phyloP scores from a whole-genome alignment of 2,888 invertebrate species.

The Parapristionchus giblindavisi region DNA sequence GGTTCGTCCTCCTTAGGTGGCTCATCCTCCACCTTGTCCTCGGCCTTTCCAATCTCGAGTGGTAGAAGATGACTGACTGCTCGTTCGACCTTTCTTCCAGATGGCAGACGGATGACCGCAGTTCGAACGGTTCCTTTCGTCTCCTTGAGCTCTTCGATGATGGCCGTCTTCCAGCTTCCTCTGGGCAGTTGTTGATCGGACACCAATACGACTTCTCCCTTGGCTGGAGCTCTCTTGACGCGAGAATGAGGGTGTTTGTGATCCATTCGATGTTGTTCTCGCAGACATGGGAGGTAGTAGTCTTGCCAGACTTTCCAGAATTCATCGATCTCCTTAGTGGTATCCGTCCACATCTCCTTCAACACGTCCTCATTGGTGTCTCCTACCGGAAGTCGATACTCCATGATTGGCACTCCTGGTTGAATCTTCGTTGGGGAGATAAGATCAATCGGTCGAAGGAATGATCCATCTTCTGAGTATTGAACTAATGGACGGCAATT shows the following conservation, averaged over 20 bases:
- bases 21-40: neutral
- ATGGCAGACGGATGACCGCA: neutral
- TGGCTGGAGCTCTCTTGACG: neutral
- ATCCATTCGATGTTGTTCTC: neutral
- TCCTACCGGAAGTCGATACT: neutral
- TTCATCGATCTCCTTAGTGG: neutral
- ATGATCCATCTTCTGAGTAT: neutral
- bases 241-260: neutral
- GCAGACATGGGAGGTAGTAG: neutral
- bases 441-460: constrained; percentile 14
- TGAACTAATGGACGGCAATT: neutral
- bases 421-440: neutral
- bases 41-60: neutral
- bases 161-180: neutral
- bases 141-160: neutral
- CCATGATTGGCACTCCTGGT: neutral
- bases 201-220: constrained; percentile 8
- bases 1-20: neutral
- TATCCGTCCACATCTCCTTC: neutral
- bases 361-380: neutral
- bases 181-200: neutral
- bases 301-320: neutral
- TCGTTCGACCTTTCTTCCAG: neutral
- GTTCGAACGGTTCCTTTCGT: neutral
- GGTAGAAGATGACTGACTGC: constrained; percentile 3